Conservation (phyloP, 1,140 invertebrate species). For the Notospermus geniculatus region DNA sequence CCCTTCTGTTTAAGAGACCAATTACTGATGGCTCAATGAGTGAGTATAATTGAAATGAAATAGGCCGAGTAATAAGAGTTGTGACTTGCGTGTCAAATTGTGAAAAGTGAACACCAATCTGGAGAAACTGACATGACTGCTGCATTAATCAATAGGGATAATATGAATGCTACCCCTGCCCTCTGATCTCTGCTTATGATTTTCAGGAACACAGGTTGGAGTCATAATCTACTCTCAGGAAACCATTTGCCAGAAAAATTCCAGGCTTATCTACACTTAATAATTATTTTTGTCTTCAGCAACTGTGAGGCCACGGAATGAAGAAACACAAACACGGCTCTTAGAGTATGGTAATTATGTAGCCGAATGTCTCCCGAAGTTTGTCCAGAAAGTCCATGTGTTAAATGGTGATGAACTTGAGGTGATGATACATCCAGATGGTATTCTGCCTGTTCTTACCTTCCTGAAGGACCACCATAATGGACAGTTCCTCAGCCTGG, state of each 20-base stretch:
- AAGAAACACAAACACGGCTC: conserved; percentile 55
- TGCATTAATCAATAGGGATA: too few species aligned
- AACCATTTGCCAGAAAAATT: background rate
- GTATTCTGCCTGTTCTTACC: conserved; percentile 77
- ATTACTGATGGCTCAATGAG: too few species aligned
- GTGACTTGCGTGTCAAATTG: too few species aligned
- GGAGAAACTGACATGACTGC: too few species aligned
- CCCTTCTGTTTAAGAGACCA: too few species aligned
- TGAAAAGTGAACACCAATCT: too few species aligned
- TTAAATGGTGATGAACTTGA: conserved; percentile 81
- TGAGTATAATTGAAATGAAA: too few species aligned
- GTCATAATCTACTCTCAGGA: too few species aligned
- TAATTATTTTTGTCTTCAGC: conserved; percentile 13
- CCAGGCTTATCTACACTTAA: background rate
- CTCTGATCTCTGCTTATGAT: too few species aligned
- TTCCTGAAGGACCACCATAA: conserved; percentile 82
- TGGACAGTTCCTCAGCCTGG: conserved; percentile 84
- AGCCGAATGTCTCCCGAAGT: conserved; percentile 89
- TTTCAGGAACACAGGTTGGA: too few species aligned
- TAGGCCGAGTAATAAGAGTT: too few species aligned
- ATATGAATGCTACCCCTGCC: too few species aligned
- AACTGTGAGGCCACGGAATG: conserved; percentile 17
- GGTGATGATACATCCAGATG: conserved; percentile 87
- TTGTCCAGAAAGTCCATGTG: conserved; percentile 85
- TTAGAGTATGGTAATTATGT: conserved; percentile 83